Evolutionary conservation across 2,888 invertebrate species (phyloP).

Genomic region (Germaria angustata): DNA sequence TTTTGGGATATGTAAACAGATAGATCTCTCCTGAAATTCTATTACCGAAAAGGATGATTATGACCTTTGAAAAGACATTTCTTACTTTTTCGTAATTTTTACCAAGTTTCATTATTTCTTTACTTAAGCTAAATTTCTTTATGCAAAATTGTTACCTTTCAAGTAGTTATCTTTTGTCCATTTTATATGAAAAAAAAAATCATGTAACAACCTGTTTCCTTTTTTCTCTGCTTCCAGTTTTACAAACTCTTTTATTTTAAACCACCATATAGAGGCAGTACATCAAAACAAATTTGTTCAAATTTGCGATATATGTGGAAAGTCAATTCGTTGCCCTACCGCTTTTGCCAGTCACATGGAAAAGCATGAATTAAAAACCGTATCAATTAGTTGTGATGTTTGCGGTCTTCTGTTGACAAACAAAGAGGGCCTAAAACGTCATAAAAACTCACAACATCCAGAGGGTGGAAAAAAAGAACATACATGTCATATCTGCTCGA

Average conservation of each 20-base stretch:
- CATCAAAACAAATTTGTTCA: conserved; percentile 58
- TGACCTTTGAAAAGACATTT: too few relatives aligned
- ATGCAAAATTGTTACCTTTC: too few relatives aligned
- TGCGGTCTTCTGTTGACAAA: conserved; percentile 75
- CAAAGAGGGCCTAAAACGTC: conserved; percentile 76
- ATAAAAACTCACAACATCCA: conserved; percentile 76
- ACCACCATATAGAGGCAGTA: conserved; percentile 51
- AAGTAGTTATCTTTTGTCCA: too few relatives aligned
- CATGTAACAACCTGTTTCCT: too few relatives aligned
- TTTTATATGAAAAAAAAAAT: too few relatives aligned
- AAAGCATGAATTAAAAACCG: conserved; percentile 75
- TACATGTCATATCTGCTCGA: conserved; percentile 76
- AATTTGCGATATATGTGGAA: conserved; percentile 71
- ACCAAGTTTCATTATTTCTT: too few relatives aligned
- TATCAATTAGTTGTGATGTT: conserved; percentile 77
- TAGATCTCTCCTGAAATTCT: too few relatives aligned
- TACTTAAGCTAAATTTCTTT: too few relatives aligned
- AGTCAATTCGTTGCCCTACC: conserved; percentile 76
- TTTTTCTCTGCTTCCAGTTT: conserved; percentile 13
- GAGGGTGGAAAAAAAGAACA: conserved; percentile 73
- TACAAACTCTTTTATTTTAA: conserved; percentile 43
- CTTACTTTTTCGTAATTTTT: too few relatives aligned
- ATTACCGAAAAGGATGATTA: too few relatives aligned
- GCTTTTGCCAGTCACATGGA: conserved; percentile 77
- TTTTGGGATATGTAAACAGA: too few relatives aligned